These are phyloP conservation scores for Oostethus manadensis DNA, from an alignment of 2,113 vertebrate genomes.

Conservation along the genomic window DNA sequence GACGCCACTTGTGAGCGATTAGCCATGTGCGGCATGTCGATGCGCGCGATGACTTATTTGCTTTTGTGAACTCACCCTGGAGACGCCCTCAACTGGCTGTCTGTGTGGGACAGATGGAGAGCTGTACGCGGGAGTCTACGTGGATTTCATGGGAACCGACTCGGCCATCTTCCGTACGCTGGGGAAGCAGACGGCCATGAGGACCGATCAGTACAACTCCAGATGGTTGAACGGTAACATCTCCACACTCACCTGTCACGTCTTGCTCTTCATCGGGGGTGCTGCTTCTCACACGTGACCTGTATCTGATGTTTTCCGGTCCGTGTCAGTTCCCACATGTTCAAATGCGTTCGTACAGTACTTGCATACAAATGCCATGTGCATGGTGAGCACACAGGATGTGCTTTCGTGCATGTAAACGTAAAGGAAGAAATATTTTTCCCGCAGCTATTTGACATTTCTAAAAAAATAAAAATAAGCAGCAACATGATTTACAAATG, in stretches of 20 bases:
- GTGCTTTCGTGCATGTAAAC: no score
- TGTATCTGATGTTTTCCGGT: no score
- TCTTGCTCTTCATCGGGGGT: constrained; percentile 4
- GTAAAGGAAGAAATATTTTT: no score
- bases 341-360: no score
- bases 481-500: no score
- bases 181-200: constrained; percentile 96
- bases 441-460: no score
- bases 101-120: constrained; percentile 82
- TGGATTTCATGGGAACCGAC: constrained; percentile 98
- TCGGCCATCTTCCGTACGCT: constrained; percentile 97
- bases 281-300: no score
- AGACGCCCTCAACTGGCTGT: constrained; percentile 7
- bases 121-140: constrained; percentile 94
- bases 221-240: constrained; percentile 93
- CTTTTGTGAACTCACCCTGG: constrained; percentile 29
- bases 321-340: no score
- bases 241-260: constrained; percentile 18
- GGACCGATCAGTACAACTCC: constrained; percentile 98
- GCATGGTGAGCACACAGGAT: no score
- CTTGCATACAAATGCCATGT: no score
- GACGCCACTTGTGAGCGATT: constrained; percentile 15
- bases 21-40: background rate
- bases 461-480: no score
- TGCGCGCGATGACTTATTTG: constrained; percentile 1